Evolutionary conservation across 2,888 invertebrate species (phyloP), one percentile per base, ranked within the genome.

Genomic region (Molanna angustata): DNA sequence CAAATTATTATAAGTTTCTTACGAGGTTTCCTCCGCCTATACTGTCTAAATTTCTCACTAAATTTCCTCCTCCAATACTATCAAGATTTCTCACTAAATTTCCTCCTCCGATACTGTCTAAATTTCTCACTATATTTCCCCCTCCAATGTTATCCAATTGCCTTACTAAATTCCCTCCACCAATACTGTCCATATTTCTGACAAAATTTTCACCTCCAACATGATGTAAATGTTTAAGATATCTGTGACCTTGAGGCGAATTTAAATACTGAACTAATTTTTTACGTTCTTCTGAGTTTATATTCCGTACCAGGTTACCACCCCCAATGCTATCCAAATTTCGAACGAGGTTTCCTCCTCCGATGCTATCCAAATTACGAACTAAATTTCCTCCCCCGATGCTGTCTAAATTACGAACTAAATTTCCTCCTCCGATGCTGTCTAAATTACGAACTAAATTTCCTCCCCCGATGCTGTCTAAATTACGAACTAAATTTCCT

Each of bases 71-170:
- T 4, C 73, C 74, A 3, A 73, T 63, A 16, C 65, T 66, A 2
- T 50, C 50, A 11, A 50, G 35, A 18, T 43, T 50, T 22, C 50
- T 50, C 21, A 64, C 58, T 21, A 69, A 61, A 64, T 79, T 77
- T 7, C 72, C 72, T 47, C 67, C 67, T n/a, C 69, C 79, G 4
- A 80, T 66, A 2, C 74, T 70, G 60, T 79, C 78, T 45, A 78
- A 62, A 59, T 70, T 72, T 9, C 74, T 66, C 3, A 74, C 71
- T n/a, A 76, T 64, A 60, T 74, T 74, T 6, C 71, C 71, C 2
- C 76, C 76, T 1, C 76, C 76, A 54, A 75, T 63, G 16, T 64
- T 66, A 2, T 51, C 51, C 6, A 51, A 39, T 9, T 51, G 44
- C 14, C 51, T 44, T n/a, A 20, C 19, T 17, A 45, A 49, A 32